Base-by-base conservation (phyloP, 2,888 invertebrate species). In the Podotricha telesiphe region DNA sequence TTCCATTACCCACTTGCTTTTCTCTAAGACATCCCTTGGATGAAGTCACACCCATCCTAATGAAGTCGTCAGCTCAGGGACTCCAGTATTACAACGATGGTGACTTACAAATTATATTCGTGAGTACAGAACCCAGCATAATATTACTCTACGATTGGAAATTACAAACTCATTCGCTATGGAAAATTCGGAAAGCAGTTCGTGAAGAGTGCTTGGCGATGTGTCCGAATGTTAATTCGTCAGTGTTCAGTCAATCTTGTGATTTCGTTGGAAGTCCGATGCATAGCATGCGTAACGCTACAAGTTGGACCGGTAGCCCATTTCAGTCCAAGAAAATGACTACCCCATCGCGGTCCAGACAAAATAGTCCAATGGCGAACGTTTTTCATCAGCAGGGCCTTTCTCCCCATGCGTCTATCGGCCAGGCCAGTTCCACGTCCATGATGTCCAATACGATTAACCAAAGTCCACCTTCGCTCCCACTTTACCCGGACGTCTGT, bases 11-110 rank as follows among this genome's bases (percentile, higher is more conserved):
- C 0, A 95, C 96, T 0, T 94, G 98, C 59, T 99, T 97, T 86
- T 97, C 98, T 10, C 88, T 99, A 69, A 94, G 96, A 0, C 98
- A 98, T 93, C 98, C 98, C 0, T 88, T 98, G 65, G 97, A 99
- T 85, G 98, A 99, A 88, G 96, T 98, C 34, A 96, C 96, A 67
- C 98, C 98, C 0, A 94, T 98, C 45, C 88, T 97, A 8, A 93
- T 96, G 72, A 96, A 95, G 80, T 95, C 96, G 17, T 93, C 95
- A 71, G 89, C 88, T 0, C 93, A 93, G 67, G 91, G 92, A 0
- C 82, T 95, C 0, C 94, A 94, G 66, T 94, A 95, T 76, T 93
- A 95, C 71, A 95, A 94, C n/a, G 95, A 95, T 77, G 93, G 93
- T 0, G 94, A 94, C 53, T 74, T 95, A 64, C 94, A 95, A 83